Percentiles rank a stretch among this genome's conserved stretches.
Evolutionary conservation across 2,113 vertebrate genomes (phyloP).

Genomic region (Urocolius indicus): DNA sequence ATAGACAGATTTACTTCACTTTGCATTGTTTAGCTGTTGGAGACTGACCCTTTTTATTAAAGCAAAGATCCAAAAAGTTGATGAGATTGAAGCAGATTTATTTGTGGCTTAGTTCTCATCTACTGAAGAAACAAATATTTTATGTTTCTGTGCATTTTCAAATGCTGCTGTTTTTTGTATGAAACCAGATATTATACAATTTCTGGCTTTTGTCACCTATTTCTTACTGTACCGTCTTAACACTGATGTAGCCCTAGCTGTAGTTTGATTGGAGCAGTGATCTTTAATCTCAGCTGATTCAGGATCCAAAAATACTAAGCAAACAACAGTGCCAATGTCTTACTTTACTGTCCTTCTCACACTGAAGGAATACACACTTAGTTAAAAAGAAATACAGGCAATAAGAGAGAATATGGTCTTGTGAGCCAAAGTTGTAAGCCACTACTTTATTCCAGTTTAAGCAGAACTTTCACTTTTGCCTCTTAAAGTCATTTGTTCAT

Average conservation of each 20-base stretch:
- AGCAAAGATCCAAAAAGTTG: neutral
- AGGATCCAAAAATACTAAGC: neutral
- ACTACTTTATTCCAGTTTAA: neutral
- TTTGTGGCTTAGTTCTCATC: neutral
- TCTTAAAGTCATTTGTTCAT: neutral
- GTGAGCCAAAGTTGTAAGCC: neutral
- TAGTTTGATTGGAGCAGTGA: neutral
- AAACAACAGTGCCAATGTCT: neutral
- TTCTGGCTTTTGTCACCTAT: neutral
- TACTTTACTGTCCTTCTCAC: neutral
- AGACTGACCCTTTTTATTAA: neutral
- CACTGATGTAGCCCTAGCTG: neutral
- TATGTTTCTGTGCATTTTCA: neutral
- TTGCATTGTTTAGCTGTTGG: neutral
- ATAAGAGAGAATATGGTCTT: neutral
- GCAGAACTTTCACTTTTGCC: neutral
- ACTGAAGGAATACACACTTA: neutral
- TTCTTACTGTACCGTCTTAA: neutral
- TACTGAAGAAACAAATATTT: neutral
- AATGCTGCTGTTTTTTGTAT: neutral
- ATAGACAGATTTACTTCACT: neutral
- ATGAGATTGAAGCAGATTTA: neutral
- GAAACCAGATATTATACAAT: neutral
- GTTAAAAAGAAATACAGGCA: neutral
- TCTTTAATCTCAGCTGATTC: neutral